Percentiles rank a stretch among this genome's conserved stretches.
Evolutionary conservation across 2,888 invertebrate species (phyloP).

Genomic region (Sphaerophoria rueppellii): DNA sequence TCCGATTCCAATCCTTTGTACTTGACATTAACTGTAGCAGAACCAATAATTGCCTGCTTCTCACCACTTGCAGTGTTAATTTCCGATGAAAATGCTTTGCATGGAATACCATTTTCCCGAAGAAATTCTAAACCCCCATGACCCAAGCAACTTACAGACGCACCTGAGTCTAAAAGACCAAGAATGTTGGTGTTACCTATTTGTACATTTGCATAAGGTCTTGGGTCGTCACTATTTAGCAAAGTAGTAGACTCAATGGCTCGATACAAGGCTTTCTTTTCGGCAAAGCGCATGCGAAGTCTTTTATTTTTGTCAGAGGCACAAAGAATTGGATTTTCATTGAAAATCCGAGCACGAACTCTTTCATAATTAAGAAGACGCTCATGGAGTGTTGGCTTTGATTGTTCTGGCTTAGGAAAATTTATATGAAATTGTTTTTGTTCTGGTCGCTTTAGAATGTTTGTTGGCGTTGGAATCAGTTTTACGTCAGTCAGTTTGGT

Average conservation of each 20-base stretch:
- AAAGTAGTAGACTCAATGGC: background rate
- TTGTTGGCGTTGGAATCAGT: background rate
- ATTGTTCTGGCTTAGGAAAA: too few species aligned
- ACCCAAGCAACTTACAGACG: background rate
- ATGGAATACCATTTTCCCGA: background rate
- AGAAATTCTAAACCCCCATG: slow-evolving; percentile 4
- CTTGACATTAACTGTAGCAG: background rate
- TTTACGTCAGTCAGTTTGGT: background rate
- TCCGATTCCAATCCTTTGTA: background rate
- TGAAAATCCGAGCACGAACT: slow-evolving; percentile 15
- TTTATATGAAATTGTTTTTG: too few species aligned
- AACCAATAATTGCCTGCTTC: slow-evolving; percentile 5
- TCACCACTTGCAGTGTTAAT: slow-evolving; percentile 18
- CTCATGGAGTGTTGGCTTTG: background rate
- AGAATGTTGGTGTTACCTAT: background rate
- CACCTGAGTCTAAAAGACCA: slow-evolving; percentile 13
- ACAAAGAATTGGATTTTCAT: background rate
- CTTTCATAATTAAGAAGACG: background rate
- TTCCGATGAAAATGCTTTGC: background rate
- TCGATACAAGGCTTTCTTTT: background rate
- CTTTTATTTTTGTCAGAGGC: background rate
- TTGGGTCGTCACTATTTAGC: background rate
- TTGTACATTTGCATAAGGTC: slow-evolving; percentile 5
- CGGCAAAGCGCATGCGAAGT: background rate
- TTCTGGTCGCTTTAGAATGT: background rate